phyloP scores from a whole-genome alignment of 2,113 vertebrate genomes.

The Phaethon lepturus region DNA sequence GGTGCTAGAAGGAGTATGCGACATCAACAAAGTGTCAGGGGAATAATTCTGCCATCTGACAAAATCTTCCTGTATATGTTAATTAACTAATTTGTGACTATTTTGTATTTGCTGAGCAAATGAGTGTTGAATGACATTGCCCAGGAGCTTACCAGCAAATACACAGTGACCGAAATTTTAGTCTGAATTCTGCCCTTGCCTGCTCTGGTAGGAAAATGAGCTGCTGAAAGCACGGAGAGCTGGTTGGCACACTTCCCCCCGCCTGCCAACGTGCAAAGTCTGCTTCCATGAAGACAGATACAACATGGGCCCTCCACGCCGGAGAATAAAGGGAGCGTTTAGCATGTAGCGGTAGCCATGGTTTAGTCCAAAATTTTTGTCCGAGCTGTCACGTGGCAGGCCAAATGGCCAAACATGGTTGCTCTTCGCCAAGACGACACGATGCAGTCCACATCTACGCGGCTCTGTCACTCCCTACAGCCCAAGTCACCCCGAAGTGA shows the following conservation, averaged over 20 bases:
- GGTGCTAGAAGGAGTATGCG: background rate
- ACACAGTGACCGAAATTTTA: background rate
- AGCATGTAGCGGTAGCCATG: background rate
- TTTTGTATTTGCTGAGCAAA: background rate
- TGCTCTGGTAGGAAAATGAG: background rate
- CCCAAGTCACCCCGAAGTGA: background rate
- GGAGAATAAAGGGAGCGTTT: background rate
- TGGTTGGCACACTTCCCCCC: background rate
- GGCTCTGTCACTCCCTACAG: background rate
- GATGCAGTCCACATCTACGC: background rate
- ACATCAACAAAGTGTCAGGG: background rate
- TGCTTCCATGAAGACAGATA: background rate
- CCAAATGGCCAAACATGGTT: background rate
- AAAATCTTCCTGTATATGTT: background rate
- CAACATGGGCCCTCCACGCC: fast-evolving
- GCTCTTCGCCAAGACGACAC: background rate
- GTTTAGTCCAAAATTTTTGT: background rate
- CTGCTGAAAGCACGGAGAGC: background rate
- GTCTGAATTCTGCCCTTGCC: background rate
- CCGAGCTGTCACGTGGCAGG: fast-evolving
- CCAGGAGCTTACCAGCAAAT: background rate
- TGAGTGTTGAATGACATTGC: background rate
- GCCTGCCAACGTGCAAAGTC: background rate
- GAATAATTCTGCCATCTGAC: background rate
- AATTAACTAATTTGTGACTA: background rate